These are phyloP conservation scores for Panopea generosa DNA, from an alignment of 2,888 invertebrate genomes.

Conservation along the genomic window DNA sequence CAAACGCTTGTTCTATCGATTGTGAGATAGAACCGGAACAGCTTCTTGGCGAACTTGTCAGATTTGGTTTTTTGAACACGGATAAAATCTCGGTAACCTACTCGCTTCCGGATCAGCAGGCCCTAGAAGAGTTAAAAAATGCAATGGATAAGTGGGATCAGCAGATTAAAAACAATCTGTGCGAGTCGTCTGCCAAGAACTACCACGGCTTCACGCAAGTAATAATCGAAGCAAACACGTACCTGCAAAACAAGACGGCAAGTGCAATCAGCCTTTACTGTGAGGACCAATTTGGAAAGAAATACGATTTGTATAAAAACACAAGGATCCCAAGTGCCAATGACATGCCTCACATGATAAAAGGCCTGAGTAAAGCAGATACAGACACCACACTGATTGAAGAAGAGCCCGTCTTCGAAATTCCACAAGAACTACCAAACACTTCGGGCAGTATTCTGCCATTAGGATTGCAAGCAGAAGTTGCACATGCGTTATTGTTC, in stretches of 20 bases:
- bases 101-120: constrained; percentile 7
- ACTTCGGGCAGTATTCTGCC: constrained; percentile 6
- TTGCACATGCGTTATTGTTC: constrained; percentile 19
- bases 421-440: background rate
- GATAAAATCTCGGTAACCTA: background rate
- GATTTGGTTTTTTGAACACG: constrained; percentile 1
- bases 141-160: constrained; percentile 7
- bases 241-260: constrained; percentile 8
- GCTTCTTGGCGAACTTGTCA: constrained; percentile 1
- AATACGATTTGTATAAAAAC: constrained; percentile 19
- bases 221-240: constrained; percentile 24
- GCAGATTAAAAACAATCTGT: constrained; percentile 10
- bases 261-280: constrained; percentile 24
- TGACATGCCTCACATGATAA: too few relatives aligned
- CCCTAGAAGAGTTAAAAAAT: background rate
- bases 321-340: background rate
- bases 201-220: constrained; percentile 26
- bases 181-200: constrained; percentile 3
- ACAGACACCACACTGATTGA: background rate
- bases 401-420: background rate
- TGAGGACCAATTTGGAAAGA: constrained; percentile 10
- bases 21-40: constrained; percentile 7
- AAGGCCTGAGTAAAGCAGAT: background rate
- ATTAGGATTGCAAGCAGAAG: constrained; percentile 19
- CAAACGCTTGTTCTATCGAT: constrained; percentile 13